A percentile compares a stretch with the other conserved stretches of the same genome.
Evolutionary conservation across 92 coral and sea anemone genomes (phyloP).

Genomic region (Isaurus tuberculatus): DNA sequence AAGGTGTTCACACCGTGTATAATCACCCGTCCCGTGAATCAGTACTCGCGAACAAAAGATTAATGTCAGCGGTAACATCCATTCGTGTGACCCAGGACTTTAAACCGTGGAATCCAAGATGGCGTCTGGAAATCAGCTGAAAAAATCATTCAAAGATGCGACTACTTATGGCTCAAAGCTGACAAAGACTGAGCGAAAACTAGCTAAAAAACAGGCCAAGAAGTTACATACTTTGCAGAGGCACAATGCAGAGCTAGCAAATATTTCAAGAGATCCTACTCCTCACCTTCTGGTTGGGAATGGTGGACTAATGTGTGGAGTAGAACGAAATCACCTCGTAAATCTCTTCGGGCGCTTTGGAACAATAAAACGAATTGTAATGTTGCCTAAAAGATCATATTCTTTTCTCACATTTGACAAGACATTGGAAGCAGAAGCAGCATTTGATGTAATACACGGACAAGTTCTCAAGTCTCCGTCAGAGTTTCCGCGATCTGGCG

Average conservation of each 20-base stretch:
- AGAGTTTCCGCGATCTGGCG: constrained; percentile 69
- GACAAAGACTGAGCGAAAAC: constrained; percentile 90
- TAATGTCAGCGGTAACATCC: constrained; percentile 15
- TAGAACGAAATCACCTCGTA: constrained; percentile 72
- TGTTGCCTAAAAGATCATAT: constrained; percentile 93
- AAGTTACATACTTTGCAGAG: constrained; percentile 73
- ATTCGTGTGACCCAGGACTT: constrained; percentile 29
- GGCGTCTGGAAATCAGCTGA: constrained; percentile 71
- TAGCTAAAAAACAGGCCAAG: constrained; percentile 83
- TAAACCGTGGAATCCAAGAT: constrained; percentile 66
- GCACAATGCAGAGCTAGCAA: constrained; percentile 70
- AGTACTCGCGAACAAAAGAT: background rate
- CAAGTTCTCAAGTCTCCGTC: constrained; percentile 62
- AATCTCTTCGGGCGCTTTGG: constrained; percentile 81
- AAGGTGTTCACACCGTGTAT: too few relatives aligned
- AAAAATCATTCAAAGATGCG: constrained; percentile 19
- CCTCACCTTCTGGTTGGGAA: constrained; percentile 86
- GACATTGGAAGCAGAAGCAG: constrained; percentile 72
- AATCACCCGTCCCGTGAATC: background rate
- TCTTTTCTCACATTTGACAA: constrained; percentile 76
- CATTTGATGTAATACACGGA: constrained; percentile 79
- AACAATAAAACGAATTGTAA: constrained; percentile 70
- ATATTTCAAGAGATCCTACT: constrained; percentile 78
- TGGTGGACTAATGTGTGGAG: constrained; percentile 96
- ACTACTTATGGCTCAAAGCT: constrained; percentile 61